Base-by-base conservation (phyloP, 2,888 invertebrate species). In the Byasa hedistus region DNA sequence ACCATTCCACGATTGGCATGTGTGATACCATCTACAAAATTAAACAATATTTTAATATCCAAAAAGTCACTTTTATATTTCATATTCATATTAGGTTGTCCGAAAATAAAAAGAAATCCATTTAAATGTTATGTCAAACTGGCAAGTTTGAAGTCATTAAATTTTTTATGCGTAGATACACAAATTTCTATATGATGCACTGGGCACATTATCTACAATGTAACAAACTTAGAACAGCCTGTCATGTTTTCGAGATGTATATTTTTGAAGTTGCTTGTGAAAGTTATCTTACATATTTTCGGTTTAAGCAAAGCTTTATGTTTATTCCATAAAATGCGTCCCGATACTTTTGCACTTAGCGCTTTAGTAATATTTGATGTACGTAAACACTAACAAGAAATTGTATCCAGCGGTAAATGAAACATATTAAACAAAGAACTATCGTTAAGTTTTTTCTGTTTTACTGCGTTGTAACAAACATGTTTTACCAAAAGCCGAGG, bases 1-100 rank as follows among this genome's bases (percentile, higher is more conserved):
- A 22, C 96, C 96, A 82, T 96, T 97, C 97, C 97, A 97, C 64
- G 96, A 96, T 76, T 96, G 95, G 79, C 97, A 97, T 61, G 95
- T 95, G 84, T 97, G 97, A 90, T 96, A 96, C 96, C 96, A 97
- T 69, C 95, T 94, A 48, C 19, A 48, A n/a, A 48, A 8, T n/a
- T n/a, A 48, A 48, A 48, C 19, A n/a, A 48, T 39, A 39, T 39
- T 0, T 39, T 39, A 39, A 39, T 39, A 39, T 39, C 15, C 10
- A 39, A 39, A 15, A 12, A 3, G 15, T 39, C 15, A 36, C 12
- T 39, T 15, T 27, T 27, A 27, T 27, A 27, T 27, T n/a, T n/a
- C 32, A 32, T 32, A 5, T 32, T 8, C 7, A 32, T 32, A 32
- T 32, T 10, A 32, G 8, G 10, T 10, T 32, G 32, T 10, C 7